These are phyloP conservation scores for Anser brachyrhynchus DNA, from an alignment of 2,113 vertebrate species.

Conservation along the genomic window DNA sequence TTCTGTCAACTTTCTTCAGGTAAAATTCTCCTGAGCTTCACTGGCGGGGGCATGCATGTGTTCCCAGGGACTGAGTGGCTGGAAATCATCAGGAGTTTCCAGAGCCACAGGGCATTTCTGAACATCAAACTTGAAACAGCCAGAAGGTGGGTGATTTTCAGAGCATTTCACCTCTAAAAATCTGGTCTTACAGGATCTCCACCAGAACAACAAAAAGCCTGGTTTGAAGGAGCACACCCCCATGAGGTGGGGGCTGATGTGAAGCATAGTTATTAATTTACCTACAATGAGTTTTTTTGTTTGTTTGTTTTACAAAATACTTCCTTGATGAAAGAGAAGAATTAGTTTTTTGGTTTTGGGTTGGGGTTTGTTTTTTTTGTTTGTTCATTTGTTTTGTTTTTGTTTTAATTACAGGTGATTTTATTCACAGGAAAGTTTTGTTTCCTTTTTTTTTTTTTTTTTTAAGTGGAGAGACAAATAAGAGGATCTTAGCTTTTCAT, in stretches of 20 bases:
- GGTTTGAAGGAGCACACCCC: neutral
- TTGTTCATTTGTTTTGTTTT: neutral
- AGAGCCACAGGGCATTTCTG: slow-evolving; percentile 33
- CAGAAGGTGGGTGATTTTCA: slow-evolving; percentile 6
- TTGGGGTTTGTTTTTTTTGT: too few species aligned
- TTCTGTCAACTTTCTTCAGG: slow-evolving; percentile 40
- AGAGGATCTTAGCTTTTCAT: slow-evolving; percentile 28
- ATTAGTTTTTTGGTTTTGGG: neutral
- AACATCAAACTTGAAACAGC: slow-evolving; percentile 6
- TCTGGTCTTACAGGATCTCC: neutral
- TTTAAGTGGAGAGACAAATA: neutral
- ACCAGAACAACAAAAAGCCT: neutral
- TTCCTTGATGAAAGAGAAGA: neutral
- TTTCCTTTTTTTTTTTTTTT: neutral
- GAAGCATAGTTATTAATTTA: neutral
- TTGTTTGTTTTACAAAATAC: neutral
- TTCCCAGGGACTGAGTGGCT: neutral
- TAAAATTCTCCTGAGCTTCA: slow-evolving; percentile 50
- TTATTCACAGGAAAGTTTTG: slow-evolving; percentile 45
- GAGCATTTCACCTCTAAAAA: neutral
- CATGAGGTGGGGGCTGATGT: neutral
- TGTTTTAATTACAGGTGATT: slow-evolving; percentile 34
- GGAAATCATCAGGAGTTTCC: slow-evolving; percentile 40
- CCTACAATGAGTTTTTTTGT: neutral
- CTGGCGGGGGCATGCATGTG: neutral